These are phyloP conservation scores for Nebria ingens DNA, from an alignment of 1,140 invertebrate species.

Conservation along the genomic window DNA sequence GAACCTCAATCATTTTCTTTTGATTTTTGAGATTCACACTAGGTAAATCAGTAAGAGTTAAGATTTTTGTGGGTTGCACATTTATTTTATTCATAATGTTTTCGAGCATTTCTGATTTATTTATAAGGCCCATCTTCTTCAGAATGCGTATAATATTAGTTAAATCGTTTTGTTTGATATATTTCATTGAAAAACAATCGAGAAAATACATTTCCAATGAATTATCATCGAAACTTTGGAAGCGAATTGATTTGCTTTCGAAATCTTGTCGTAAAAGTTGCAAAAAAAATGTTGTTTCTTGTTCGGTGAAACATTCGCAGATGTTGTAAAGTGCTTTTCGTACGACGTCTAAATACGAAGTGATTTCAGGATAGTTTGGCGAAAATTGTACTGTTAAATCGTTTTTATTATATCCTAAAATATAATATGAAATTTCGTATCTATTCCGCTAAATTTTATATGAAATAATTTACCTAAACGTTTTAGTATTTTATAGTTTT, in stretches of 20 bases:
- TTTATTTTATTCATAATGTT: slow-evolving; percentile 8
- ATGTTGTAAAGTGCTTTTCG: slow-evolving; percentile 22
- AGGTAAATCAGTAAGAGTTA: too few species aligned
- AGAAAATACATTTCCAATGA: slow-evolving; percentile 26
- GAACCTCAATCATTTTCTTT: too few species aligned
- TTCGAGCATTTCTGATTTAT: slow-evolving; percentile 14
- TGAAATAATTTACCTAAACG: slow-evolving; percentile 15
- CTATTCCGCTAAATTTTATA: neutral
- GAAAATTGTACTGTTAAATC: slow-evolving; percentile 18
- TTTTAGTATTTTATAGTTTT: slow-evolving; percentile 23
- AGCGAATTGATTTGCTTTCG: slow-evolving; percentile 12
- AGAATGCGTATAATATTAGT: slow-evolving; percentile 18
- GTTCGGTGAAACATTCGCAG: slow-evolving; percentile 20
- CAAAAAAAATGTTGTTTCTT: slow-evolving; percentile 19
- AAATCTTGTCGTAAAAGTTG: slow-evolving; percentile 16
- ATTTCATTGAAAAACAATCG: slow-evolving; percentile 20
- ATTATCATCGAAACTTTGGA: slow-evolving; percentile 7
- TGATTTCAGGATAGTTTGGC: slow-evolving; percentile 14
- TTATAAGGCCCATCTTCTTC: slow-evolving; percentile 22
- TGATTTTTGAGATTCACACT: too few species aligned
- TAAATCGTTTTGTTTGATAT: slow-evolving; percentile 18
- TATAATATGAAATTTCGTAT: slow-evolving; percentile 9
- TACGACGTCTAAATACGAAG: slow-evolving; percentile 17
- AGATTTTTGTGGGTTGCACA: too few species aligned
- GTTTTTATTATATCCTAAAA: slow-evolving; percentile 20